These are phyloP conservation scores for Oreochromis mossambicus DNA, from an alignment of 2,797 vertebrate genomes.

Conservation along the genomic window DNA sequence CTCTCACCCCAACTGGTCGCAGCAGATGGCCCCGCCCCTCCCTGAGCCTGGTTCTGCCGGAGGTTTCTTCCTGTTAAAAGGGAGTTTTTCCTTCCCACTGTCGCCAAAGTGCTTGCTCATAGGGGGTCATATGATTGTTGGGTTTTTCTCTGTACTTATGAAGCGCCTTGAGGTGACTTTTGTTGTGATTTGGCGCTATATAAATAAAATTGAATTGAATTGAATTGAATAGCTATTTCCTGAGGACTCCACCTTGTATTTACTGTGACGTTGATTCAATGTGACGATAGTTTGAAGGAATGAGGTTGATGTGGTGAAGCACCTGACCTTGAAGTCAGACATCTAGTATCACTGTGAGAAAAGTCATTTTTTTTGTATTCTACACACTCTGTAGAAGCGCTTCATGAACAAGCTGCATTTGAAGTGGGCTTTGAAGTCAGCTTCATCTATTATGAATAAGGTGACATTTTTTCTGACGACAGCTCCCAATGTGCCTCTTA, in stretches of 20 bases:
- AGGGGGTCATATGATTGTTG: too few species aligned
- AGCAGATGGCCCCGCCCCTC: too few species aligned
- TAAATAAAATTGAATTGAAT: too few species aligned
- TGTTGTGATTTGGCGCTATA: too few species aligned
- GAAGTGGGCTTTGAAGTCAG: constrained; percentile 57
- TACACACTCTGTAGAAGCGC: background rate
- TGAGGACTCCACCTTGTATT: background rate
- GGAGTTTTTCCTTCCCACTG: too few species aligned
- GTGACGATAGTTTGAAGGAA: constrained; percentile 7
- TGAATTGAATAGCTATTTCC: background rate
- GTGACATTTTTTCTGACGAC: constrained; percentile 38
- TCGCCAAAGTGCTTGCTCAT: too few species aligned
- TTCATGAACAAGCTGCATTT: constrained; percentile 8
- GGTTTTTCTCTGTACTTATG: too few species aligned
- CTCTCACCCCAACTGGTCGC: too few species aligned
- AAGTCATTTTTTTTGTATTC: background rate
- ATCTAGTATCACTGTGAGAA: background rate
- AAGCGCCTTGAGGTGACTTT: too few species aligned
- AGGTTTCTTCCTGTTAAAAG: too few species aligned
- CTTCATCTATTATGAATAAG: constrained; percentile 56
- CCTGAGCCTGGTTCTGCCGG: too few species aligned
- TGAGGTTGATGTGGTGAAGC: constrained; percentile 3
- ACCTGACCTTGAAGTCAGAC: background rate
- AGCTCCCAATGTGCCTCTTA: constrained; percentile 13
- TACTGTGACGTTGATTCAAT: background rate